These are phyloP conservation scores for Halictus ligatus DNA, from an alignment of 2,888 invertebrate genomes.

Conservation along the genomic window DNA sequence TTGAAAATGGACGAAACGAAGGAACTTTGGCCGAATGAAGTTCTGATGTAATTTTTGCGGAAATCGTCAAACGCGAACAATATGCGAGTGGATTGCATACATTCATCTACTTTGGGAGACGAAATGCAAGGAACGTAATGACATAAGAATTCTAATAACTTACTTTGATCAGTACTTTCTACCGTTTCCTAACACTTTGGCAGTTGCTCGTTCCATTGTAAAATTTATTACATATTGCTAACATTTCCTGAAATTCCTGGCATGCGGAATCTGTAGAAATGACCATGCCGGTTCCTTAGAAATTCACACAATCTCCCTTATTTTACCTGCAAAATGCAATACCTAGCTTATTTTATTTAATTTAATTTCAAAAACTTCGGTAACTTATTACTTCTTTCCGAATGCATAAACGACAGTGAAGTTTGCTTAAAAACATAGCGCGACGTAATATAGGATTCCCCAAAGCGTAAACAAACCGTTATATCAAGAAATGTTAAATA, in stretches of 20 bases:
- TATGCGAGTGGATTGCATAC: not conserved
- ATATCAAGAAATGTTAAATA: no score
- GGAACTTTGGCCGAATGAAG: not conserved
- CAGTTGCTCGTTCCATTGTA: not conserved
- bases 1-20: not conserved
- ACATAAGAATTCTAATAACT: constrained; percentile 4
- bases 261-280: not conserved
- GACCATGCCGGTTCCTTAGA: not conserved
- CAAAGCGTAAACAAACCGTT: no score
- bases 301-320: not conserved
- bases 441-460: no score
- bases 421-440: no score
- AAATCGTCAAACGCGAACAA: not conserved
- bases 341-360: not conserved
- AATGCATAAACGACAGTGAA: no score
- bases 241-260: not conserved
- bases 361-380: no score
- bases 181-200: not conserved
- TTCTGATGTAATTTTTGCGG: not conserved
- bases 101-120: not conserved
- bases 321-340: not conserved
- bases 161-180: not conserved
- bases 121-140: not conserved
- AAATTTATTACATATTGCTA: not conserved
- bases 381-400: no score